Percentiles rank a stretch among this genome's conserved stretches.
phyloP scores from a whole-genome alignment of 2,888 invertebrate genomes.

The Synergus umbraculus region DNA sequence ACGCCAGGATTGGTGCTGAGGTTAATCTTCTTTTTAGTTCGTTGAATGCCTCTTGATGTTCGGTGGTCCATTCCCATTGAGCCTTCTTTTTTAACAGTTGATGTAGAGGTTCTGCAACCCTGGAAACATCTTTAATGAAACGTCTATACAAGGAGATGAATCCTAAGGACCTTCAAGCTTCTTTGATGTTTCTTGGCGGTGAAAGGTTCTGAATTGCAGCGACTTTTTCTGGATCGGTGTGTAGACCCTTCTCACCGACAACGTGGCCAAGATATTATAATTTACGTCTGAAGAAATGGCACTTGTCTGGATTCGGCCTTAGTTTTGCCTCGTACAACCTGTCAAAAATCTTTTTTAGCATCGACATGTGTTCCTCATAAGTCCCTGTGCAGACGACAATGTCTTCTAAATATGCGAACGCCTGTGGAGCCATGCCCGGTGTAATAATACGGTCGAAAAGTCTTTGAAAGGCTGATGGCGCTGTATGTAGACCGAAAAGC shows the following conservation, averaged over 20 bases:
- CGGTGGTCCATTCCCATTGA: not conserved
- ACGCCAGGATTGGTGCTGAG: too few relatives aligned
- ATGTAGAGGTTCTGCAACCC: not conserved
- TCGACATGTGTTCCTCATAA: slow-evolving; percentile 4
- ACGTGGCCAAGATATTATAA: slow-evolving; percentile 54
- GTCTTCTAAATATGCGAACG: slow-evolving; percentile 26
- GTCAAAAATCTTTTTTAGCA: slow-evolving; percentile 51
- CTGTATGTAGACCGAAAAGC: too few relatives aligned
- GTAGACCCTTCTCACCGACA: slow-evolving; percentile 17
- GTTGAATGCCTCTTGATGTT: not conserved
- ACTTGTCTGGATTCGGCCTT: slow-evolving; percentile 53
- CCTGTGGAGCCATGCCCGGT: not conserved
- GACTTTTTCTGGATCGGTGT: slow-evolving; percentile 20
- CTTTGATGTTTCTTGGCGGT: not conserved
- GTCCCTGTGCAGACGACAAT: not conserved
- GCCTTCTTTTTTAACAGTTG: not conserved
- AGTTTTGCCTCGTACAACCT: slow-evolving; percentile 46
- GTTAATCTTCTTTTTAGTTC: not conserved
- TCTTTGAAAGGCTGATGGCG: too few relatives aligned
- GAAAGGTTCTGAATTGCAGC: not conserved
- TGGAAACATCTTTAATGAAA: too few relatives aligned
- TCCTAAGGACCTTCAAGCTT: slow-evolving; percentile 9
- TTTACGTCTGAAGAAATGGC: slow-evolving; percentile 56
- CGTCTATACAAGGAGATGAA: not conserved
- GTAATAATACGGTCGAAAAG: too few relatives aligned